Base-by-base conservation (phyloP, 1,140 invertebrate genomes). In the Copidosoma floridanum region DNA sequence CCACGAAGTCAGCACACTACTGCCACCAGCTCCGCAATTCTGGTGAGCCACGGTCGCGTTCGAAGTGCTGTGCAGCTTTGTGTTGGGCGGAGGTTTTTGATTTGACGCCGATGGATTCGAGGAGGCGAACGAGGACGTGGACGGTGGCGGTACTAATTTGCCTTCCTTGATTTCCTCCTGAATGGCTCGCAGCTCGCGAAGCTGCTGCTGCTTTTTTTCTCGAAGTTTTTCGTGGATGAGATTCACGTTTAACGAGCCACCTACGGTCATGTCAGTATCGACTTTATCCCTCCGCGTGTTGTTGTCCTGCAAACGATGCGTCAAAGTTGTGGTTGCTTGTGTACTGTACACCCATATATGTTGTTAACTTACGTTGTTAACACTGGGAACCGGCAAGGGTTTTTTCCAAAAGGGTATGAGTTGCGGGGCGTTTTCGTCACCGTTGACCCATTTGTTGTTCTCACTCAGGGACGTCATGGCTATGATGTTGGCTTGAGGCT, bases 151-250 rank as follows among this genome's bases (percentile, higher is more conserved):
- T 16, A 83, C 86, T 5, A 91, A 70, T 71, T 92, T 92, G 0
- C 89, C 90, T 68, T 92, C 89, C 70, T 91, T 91, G 29, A 94
- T 93, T 74, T 94, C 92, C 68, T 92, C 90, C 68, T 93, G 90
- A 65, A 93, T 91, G 7, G 89, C 88, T 56, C 88, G 82, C 11
- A 94, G 71, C 72, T 94, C 91, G 0, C 91, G 88, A 3, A 94
- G 76, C 65, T 94, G 92, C 65, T 94, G 92, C 68, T 92, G 89
- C 64, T 93, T 93, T 73, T 94, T 94, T 71, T 93, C 91, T 69
- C 92, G 88, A 1, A 94, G 75, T 71, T 94, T 94, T 66, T 92
- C 89, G 64, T 92, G 88, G 62, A 94, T 94, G 68, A 78, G 62
- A 65, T 93, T 91, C 2, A 93, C 88, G 14, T 88, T 81, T 5